These are phyloP conservation scores for Nyctibius grandis DNA, from an alignment of 2,797 vertebrate species.

Conservation along the genomic window DNA sequence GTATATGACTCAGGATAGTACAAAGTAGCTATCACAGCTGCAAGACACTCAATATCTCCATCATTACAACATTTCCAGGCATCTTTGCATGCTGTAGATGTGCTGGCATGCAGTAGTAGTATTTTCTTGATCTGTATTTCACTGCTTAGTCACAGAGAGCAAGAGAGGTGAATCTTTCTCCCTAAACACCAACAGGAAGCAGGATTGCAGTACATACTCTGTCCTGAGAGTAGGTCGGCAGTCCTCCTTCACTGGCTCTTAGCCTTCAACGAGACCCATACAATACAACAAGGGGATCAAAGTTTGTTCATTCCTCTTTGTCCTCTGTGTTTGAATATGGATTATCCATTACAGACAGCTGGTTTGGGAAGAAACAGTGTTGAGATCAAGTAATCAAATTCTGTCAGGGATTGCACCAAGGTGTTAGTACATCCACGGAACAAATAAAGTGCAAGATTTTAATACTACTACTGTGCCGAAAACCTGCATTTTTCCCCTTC, in stretches of 20 bases:
- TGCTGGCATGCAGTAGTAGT: not conserved
- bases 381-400: not conserved
- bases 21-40: not conserved
- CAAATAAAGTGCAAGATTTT: not conserved
- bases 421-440: not conserved
- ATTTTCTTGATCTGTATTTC: not conserved
- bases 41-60: rapidly evolving
- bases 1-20: rapidly evolving
- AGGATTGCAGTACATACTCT: not conserved
- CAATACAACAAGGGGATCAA: not conserved
- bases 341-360: not conserved
- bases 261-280: not conserved
- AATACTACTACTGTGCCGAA: not conserved
- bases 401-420: not conserved
- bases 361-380: not conserved
- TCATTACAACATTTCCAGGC: not conserved
- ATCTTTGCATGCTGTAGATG: not conserved
- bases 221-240: not conserved
- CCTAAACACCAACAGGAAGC: rapidly evolving
- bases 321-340: rapidly evolving
- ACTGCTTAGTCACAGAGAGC: not conserved
- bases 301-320: not conserved
- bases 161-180: not conserved
- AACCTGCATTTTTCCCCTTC: not conserved
- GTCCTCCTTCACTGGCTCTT: not conserved